These are phyloP conservation scores for Microctenopoma steveboyesi DNA, from an alignment of 2,797 vertebrate genomes.

Conservation along the genomic window DNA sequence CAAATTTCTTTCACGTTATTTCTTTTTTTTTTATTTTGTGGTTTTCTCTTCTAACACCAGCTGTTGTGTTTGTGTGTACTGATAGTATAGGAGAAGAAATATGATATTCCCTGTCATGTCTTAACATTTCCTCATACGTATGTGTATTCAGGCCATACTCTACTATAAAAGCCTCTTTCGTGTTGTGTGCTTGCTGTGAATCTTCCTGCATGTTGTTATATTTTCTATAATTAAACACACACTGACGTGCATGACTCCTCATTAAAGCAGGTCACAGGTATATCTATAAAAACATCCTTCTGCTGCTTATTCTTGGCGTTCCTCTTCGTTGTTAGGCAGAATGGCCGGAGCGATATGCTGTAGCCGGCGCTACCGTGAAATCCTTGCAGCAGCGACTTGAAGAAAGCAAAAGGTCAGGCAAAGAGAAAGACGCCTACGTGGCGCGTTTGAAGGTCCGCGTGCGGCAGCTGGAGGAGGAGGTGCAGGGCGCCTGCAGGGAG, in stretches of 20 bases:
- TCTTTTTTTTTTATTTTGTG: neutral
- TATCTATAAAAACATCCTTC: too few species aligned
- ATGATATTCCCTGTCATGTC: too few species aligned
- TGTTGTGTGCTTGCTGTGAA: too few species aligned
- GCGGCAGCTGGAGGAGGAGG: conserved; percentile 87
- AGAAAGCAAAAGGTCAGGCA: conserved; percentile 83
- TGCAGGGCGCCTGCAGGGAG: conserved; percentile 85
- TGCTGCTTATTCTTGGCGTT: neutral
- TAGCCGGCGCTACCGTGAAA: conserved; percentile 82
- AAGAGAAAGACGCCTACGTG: conserved; percentile 87
- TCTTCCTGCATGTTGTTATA: too few species aligned
- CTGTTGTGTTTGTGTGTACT: neutral
- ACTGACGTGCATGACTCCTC: too few species aligned
- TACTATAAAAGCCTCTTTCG: too few species aligned
- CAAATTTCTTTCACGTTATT: neutral
- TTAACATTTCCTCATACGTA: too few species aligned
- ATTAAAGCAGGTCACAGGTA: too few species aligned
- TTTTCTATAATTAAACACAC: too few species aligned
- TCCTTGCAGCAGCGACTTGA: conserved; percentile 89
- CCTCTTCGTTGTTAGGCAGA: conserved; percentile 79
- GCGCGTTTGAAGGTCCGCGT: conserved; percentile 82
- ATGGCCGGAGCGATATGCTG: conserved; percentile 88
- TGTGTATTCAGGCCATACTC: too few species aligned
- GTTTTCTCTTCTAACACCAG: neutral
- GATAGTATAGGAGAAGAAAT: too few species aligned